These are phyloP conservation scores for Idaea biselata DNA, from an alignment of 2,888 invertebrate genomes.

Conservation along the genomic window DNA sequence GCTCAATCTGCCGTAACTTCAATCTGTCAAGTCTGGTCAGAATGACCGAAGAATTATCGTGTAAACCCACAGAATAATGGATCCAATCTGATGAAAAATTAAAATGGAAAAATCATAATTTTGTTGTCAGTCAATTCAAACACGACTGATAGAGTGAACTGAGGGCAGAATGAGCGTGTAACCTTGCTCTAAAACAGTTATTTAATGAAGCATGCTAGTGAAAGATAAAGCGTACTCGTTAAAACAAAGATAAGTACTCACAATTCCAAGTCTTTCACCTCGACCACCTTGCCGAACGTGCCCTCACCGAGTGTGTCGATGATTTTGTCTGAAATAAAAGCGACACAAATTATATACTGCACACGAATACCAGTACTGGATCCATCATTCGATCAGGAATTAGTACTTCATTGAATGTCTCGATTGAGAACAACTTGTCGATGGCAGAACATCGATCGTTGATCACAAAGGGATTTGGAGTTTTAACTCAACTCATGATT, in stretches of 20 bases:
- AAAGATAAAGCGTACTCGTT: background rate
- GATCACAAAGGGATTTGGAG: background rate
- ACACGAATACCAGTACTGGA: conserved; percentile 43
- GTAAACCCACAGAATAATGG: too few relatives aligned
- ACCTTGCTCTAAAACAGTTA: conserved; percentile 3
- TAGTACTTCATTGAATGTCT: conserved; percentile 31
- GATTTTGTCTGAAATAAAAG: conserved; percentile 97
- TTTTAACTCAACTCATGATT: conserved; percentile 11
- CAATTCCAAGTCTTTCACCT: conserved; percentile 98
- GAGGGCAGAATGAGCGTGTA: too few relatives aligned
- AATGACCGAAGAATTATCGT: too few relatives aligned
- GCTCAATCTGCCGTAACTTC: too few relatives aligned
- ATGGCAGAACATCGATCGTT: conserved; percentile 18
- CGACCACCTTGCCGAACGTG: conserved; percentile 99
- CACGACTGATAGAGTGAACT: too few relatives aligned
- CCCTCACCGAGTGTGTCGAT: conserved; percentile 99
- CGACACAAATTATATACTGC: conserved; percentile 66
- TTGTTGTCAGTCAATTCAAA: too few relatives aligned
- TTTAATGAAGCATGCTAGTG: background rate
- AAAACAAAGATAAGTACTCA: conserved; percentile 77
- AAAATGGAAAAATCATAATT: too few relatives aligned
- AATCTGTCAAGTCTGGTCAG: too few relatives aligned
- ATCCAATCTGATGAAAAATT: too few relatives aligned
- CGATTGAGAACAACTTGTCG: conserved; percentile 19
- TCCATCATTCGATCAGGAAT: conserved; percentile 60